Base-by-base conservation (phyloP, 2,113 vertebrate genomes). In the Pollimyrus isidori region DNA sequence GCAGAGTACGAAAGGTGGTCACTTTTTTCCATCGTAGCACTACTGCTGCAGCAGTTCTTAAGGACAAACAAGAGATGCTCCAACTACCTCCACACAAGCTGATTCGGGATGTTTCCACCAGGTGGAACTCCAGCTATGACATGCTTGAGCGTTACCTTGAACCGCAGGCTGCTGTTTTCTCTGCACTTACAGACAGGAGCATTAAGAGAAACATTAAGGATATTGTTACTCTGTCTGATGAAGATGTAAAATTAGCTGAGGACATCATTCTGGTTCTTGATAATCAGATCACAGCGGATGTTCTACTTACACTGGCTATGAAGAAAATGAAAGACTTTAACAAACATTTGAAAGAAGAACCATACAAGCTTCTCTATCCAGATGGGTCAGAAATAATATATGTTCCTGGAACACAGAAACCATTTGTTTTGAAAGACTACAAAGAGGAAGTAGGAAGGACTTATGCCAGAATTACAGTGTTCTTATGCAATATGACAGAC, bases 71-170 rank as follows among this genome's bases (percentile, higher is more conserved):
- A 80, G 73, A 84, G 62, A 88, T 90, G 87, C 86, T 90, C 4
- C 86, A 90, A n/a, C 50, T 90, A n/a, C 87, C 89, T 82, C 56
- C 52, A 49, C 90, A 89, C 50, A 91, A 91, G 88, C 19, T 91
- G 6, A 87, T 91, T 49, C 88, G 89, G 89, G 89, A 88, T 89
- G 88, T 88, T n/a, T 1, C 84, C 45, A 88, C 86, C 21, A 91
- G 90, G 85, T 89, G 88, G 86, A 90, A 90, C 83, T 90, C 90
- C 15, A 90, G 90, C 87, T 69, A 90, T 42, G 26, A 88, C 45
- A 90, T 69, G 90, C 88, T 90, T 50, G 90, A 56, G 83, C 50
- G 76, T 35, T 90, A 90, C 76, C 76, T 90, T 65, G 87, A 90
- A 83, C 73, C 88, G 76, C 52, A 85, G 53, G 87, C 87, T 90